phyloP scores from a whole-genome alignment of 2,113 vertebrate genomes.

The pig (Sus scrofa) region T2T-Sscrofa CM000824.6:69888001-69888500 shows the following conservation, averaged over 20 bases:
- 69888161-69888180: conserved; percentile 77
- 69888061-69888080: background rate
- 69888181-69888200: conserved; percentile 72
- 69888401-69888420: background rate
- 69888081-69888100: conserved; percentile 79
- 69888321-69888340: background rate
- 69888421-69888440: background rate
- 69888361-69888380: background rate
- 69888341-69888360: conserved; percentile 6
- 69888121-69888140: conserved; percentile 79
- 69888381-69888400: background rate
- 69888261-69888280: background rate
- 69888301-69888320: conserved; percentile 4
- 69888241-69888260: background rate
- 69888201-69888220: background rate
- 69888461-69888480: background rate
- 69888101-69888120: conserved; percentile 76
- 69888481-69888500: background rate
- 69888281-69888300: background rate
- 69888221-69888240: background rate
- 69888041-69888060: conserved; percentile 14
- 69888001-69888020: conserved; percentile 22
- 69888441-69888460: background rate
- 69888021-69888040: conserved; percentile 17
- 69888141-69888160: conserved; percentile 66